Percentiles rank a stretch among this genome's conserved stretches.
phyloP scores from a whole-genome alignment of 1,140 invertebrate species.

The Elymnias hypermnestra region DNA sequence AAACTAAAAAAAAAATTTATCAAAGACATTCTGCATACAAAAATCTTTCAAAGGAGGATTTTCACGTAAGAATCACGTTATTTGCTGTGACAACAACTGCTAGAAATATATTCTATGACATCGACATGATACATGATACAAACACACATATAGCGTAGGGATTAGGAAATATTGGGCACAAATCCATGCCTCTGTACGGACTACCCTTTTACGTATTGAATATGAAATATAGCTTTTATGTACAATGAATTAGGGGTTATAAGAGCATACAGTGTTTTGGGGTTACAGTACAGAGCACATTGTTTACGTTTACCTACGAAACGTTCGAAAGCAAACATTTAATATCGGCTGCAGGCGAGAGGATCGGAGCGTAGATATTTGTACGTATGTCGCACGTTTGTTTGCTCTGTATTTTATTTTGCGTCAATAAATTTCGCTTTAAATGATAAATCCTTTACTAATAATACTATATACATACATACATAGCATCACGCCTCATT shows the following conservation, averaged over 20 bases:
- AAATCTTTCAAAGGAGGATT: too few species aligned
- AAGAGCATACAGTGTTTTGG: slow-evolving; percentile 3
- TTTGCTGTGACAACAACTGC: slow-evolving; percentile 13
- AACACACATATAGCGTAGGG: slow-evolving; percentile 18
- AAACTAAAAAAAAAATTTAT: too few species aligned
- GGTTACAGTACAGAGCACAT: slow-evolving; percentile 25
- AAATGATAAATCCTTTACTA: too few species aligned
- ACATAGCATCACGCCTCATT: too few species aligned
- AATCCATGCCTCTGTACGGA: slow-evolving; percentile 29
- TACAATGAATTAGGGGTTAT: slow-evolving; percentile 2
- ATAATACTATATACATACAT: too few species aligned
- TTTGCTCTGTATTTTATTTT: too few species aligned
- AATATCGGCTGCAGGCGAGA: slow-evolving; percentile 52
- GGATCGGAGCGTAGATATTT: slow-evolving; percentile 16
- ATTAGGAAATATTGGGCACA: slow-evolving; percentile 46
- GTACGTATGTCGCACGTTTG: slow-evolving; percentile 6
- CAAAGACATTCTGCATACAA: too few species aligned
- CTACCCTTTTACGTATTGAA: background rate
- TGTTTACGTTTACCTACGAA: slow-evolving; percentile 48
- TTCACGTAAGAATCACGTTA: slow-evolving; percentile 12
- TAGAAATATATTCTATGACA: slow-evolving; percentile 18
- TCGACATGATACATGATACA: slow-evolving; percentile 15
- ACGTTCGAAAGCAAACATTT: slow-evolving; percentile 54
- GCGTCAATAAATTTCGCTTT: too few species aligned
- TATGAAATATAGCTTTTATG: slow-evolving; percentile 13